Base-by-base conservation (phyloP, 2,888 invertebrate species). In the Tyria jacobaeae region DNA sequence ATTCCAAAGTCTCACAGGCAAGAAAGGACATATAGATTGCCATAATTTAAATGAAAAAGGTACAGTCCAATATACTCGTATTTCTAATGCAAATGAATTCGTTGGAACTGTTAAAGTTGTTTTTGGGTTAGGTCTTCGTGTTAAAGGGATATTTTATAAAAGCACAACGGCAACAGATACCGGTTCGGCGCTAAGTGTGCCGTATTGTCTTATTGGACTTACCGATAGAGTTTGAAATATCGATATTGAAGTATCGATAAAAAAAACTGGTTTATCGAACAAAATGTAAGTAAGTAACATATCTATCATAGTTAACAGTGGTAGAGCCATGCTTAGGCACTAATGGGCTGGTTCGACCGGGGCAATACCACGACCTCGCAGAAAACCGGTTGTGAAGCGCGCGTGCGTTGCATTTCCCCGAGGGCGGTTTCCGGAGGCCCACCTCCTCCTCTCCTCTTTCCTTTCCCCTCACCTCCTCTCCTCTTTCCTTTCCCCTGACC, bases 171-270 rank as follows among this genome's bases (percentile, higher is more conserved):
- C 69, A 66, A 74, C 68, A 25, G 72, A 78, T 73, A 68, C 56
- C 68, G 63, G 66, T 62, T 61, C 68, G 71, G 74, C 75, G 79
- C 77, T 81, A 79, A 78, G 75, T 70, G 60, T 56, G 63, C 41
- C 64, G 64, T 76, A 76, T 79, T 81, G 81, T 80, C 78, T 78
- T 78, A 77, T 76, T 76, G 78, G 75, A 71, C 58, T 76, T 67
- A 73, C 60, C 31, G 47, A 34, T 68, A 72, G 69, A 58, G 67
- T 12, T 49, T 67, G 50, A 57, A n/a, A 27, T 60, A 66, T 70
- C 71, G 65, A 68, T 68, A 15, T 37, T 21, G 10, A 56, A 12
- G 3, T 59, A 39, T 63, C 54, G 24, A 58, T 49, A 56, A 24
- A 39, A n/a, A 10, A 39, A 44, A 12, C 1, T 4, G 3, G 12